Conservation (phyloP, 2,888 invertebrate genomes). For the Macroteleia sp. region DNA sequence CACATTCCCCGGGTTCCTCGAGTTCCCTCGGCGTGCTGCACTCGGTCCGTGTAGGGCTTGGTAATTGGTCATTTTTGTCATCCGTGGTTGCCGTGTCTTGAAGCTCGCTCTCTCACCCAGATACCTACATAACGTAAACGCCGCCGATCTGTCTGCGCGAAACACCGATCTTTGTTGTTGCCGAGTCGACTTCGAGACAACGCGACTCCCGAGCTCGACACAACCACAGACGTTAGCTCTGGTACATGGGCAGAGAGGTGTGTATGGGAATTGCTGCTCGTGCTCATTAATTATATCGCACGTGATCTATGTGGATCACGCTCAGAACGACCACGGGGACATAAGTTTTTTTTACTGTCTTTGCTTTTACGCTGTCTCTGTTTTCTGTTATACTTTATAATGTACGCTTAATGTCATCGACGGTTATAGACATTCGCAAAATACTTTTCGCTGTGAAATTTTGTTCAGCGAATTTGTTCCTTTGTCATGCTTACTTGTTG, state of each 20-base stretch:
- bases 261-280: conserved; percentile 80
- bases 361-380: too few species aligned
- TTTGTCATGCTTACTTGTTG: neutral
- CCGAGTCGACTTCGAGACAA: conserved; percentile 54
- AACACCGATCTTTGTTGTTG: conserved; percentile 66
- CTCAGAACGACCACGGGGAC: conserved; percentile 67
- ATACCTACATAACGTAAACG: conserved; percentile 70
- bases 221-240: conserved; percentile 65
- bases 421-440: too few species aligned
- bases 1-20: conserved; percentile 25
- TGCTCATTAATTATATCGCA: conserved; percentile 80
- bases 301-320: conserved; percentile 80
- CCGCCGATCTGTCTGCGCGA: conserved; percentile 63
- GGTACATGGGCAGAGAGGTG: conserved; percentile 72
- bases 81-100: conserved; percentile 31
- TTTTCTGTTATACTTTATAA: too few species aligned
- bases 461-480: conserved; percentile 1
- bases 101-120: conserved; percentile 68
- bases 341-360: too few species aligned
- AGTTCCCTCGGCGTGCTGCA: conserved; percentile 18
- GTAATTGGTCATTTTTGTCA: conserved; percentile 66
- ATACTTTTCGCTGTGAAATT: conserved; percentile 1
- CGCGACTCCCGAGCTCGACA: conserved; percentile 57
- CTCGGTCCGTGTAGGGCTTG: conserved; percentile 54
- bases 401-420: too few species aligned